These are phyloP conservation scores for Cylloceria caligata DNA, from an alignment of 2,888 invertebrate species.

Conservation along the genomic window DNA sequence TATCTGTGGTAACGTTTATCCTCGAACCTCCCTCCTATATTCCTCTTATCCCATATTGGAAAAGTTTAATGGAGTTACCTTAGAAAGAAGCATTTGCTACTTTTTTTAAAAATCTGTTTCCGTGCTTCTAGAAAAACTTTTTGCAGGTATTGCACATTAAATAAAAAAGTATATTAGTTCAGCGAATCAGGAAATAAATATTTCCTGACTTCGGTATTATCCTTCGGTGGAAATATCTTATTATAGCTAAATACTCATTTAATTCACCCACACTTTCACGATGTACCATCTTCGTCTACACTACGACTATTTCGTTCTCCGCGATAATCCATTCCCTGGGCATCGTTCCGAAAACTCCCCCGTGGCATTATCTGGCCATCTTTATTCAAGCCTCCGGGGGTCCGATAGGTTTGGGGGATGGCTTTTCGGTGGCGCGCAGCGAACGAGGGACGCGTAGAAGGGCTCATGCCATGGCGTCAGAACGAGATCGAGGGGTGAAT, in stretches of 20 bases:
- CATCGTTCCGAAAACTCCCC: constrained; percentile 54
- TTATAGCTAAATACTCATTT: constrained; percentile 5
- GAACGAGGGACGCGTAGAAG: constrained; percentile 58
- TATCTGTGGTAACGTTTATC: constrained; percentile 62
- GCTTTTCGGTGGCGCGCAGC: constrained; percentile 53
- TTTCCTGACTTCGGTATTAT: constrained; percentile 9
- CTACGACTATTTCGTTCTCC: constrained; percentile 11
- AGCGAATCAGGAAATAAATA: background rate
- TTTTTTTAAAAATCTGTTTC: background rate
- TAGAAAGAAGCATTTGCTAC: background rate
- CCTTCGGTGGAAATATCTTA: background rate
- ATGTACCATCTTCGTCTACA: background rate
- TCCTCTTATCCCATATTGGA: constrained; percentile 51
- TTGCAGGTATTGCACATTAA: background rate
- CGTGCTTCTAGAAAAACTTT: background rate
- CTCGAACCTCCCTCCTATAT: constrained; percentile 25
- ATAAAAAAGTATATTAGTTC: background rate
- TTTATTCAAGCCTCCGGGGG: constrained; percentile 79
- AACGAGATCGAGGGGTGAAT: constrained; percentile 50
- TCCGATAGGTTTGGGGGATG: constrained; percentile 63
- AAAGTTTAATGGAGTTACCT: constrained; percentile 57
- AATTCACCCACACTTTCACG: constrained; percentile 6
- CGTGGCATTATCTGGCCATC: constrained; percentile 80
- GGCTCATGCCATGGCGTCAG: constrained; percentile 27
- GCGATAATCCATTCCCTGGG: constrained; percentile 39